A percentile compares a stretch with the other conserved stretches of the same genome.
Conservation (phyloP, 92 coral and sea anemone species). For the Paramuricea clavata region DNA sequence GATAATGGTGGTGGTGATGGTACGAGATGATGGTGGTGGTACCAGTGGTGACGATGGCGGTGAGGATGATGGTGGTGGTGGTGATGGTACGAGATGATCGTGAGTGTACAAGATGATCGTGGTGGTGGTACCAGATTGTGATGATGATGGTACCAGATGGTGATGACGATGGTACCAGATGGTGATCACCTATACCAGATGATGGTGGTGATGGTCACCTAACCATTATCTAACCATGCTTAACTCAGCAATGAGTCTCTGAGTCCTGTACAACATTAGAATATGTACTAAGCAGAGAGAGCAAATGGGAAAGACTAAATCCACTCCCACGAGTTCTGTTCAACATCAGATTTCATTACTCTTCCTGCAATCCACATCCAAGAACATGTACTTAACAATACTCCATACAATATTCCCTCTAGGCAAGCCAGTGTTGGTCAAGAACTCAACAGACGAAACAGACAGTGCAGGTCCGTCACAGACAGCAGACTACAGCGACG, state of each 20-base stretch:
- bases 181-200: too few relatives aligned
- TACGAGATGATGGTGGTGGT: conserved; percentile 28
- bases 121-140: conserved; percentile 40
- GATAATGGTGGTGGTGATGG: too few relatives aligned
- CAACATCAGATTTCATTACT: too few relatives aligned
- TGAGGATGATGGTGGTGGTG: conserved; percentile 30
- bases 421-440: conserved; percentile 38
- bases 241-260: too few relatives aligned
- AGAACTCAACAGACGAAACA: neutral
- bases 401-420: neutral
- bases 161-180: neutral
- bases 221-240: too few relatives aligned
- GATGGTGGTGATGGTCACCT: too few relatives aligned
- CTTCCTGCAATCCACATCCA: too few relatives aligned
- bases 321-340: neutral
- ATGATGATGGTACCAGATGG: conserved; percentile 54
- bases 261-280: too few relatives aligned
- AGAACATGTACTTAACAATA: too few relatives aligned
- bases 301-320: too few relatives aligned
- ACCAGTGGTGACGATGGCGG: conserved; percentile 9
- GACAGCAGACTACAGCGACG: neutral
- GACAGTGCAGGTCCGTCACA: neutral
- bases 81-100: conserved; percentile 18
- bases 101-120: conserved; percentile 12
- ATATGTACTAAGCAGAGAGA: conserved; percentile 32